Conservation (phyloP, 1,140 invertebrate species). For the Physella acuta region DNA sequence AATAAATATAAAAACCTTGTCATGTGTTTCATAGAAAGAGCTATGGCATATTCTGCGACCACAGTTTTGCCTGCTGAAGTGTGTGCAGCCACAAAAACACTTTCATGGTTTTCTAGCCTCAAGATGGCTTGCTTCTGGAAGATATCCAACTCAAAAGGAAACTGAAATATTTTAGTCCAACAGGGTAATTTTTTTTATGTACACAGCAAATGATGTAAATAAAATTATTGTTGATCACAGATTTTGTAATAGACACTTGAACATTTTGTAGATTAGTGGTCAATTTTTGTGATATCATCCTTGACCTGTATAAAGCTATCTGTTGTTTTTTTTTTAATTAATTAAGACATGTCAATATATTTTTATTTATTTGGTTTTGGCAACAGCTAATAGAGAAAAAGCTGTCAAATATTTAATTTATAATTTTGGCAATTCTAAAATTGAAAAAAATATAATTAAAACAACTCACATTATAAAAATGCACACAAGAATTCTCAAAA, state of each 20-base stretch:
- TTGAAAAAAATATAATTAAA: no score
- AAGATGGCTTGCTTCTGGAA: slow-evolving; percentile 97
- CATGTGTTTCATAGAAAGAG: slow-evolving; percentile 87
- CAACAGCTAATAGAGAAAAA: no score
- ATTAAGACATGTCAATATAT: no score
- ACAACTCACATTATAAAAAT: no score
- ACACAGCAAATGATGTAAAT: slow-evolving; percentile 76
- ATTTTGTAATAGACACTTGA: not conserved
- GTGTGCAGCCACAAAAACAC: slow-evolving; percentile 98
- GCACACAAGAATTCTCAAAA: no score
- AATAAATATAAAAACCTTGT: slow-evolving; percentile 82
- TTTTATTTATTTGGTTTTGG: no score
- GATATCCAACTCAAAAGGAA: slow-evolving; percentile 91
- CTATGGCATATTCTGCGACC: slow-evolving; percentile 96
- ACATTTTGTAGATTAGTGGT: not conserved
- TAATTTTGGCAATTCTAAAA: no score
- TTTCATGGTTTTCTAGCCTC: slow-evolving; percentile 88
- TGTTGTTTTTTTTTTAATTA: no score
- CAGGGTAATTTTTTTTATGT: slow-evolving; percentile 78
- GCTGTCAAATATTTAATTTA: no score
- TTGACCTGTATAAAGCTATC: no score
- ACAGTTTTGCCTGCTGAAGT: slow-evolving; percentile 99
- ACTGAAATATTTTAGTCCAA: slow-evolving; percentile 76
- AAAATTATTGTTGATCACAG: no score
- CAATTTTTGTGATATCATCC: no score